Evolutionary conservation across 2,113 vertebrate genomes (phyloP), one percentile per base, ranked within the genome.

Genomic region (Prunella fulvescens): DNA sequence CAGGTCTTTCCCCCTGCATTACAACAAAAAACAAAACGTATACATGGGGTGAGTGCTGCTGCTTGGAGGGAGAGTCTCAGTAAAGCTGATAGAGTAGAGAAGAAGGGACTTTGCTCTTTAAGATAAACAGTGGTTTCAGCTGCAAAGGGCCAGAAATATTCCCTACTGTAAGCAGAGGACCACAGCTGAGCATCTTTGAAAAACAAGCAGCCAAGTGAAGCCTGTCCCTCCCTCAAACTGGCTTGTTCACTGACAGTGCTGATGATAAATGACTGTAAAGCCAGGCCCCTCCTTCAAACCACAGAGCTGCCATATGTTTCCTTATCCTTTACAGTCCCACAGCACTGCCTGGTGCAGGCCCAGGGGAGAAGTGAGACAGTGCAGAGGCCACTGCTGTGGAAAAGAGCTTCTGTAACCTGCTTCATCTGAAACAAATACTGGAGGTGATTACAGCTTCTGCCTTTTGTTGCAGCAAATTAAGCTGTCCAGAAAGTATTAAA

Each of bases 1-100:
- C 54, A 99, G 81, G 93, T 99, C 98, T 53, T 96, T 98, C 19
- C 98, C 99, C 97, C 99, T 99, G 90, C 26, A n/a, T 66, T 48
- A 14, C 60, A 81, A 80, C 3, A 65, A 72, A 19, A 60, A 10
- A 6, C 24, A 42, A 28, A 51, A 39, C 6, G 50, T 0, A 12
- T 1, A 14, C 19, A 2, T 7, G 18, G 26, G 50, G 14, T 37
- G 19, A 74, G 22, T 22, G n/a, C 56, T 35, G 20, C 35, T 64
- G 83, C 45, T 73, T 28, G 39, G 13, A 51, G n/a, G 42, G 31
- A 76, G 26, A 47, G 48, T 23, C 33, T 47, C 50, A 31, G n/a
- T 47, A 29, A 40, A 54, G 54, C 31, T 25, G 24, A 24, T 1
- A 12, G 0, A 80, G 35, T 9, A 66, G 56, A 82, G 53, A 73